These are phyloP conservation scores for Helobdella robusta DNA, from an alignment of 2,888 invertebrate genomes.

Conservation along the genomic window DNA sequence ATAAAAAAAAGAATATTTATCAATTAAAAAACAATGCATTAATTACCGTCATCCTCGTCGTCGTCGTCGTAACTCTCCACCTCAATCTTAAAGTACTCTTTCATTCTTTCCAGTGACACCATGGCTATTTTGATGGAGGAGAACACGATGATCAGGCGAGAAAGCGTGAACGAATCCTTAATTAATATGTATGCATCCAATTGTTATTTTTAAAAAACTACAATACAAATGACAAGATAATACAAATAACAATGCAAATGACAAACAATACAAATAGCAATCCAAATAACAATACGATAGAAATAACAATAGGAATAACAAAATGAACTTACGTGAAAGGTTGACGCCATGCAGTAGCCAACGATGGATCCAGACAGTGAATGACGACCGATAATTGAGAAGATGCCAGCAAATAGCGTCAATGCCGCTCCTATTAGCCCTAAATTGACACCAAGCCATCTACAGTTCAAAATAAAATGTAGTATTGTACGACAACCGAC, in stretches of 20 bases:
- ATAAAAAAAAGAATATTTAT: too few species aligned
- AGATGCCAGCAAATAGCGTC: slow-evolving; percentile 42
- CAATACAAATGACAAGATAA: too few species aligned
- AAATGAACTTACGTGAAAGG: slow-evolving; percentile 42
- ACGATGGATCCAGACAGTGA: slow-evolving; percentile 42
- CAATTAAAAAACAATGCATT: too few species aligned
- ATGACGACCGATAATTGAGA: slow-evolving; percentile 43
- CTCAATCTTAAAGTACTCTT: slow-evolving; percentile 69
- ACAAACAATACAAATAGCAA: too few species aligned
- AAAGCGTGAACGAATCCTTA: slow-evolving; percentile 84
- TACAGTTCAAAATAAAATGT: too few species aligned
- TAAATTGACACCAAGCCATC: slow-evolving; percentile 48
- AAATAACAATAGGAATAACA: too few species aligned
- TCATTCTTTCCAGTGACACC: slow-evolving; percentile 88
- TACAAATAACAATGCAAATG: not conserved
- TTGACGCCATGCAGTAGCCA: slow-evolving; percentile 46
- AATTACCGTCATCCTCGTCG: not conserved
- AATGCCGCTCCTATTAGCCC: slow-evolving; percentile 44
- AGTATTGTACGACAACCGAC: too few species aligned
- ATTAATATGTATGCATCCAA: too few species aligned
- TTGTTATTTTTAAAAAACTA: too few species aligned
- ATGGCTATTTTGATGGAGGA: slow-evolving; percentile 94
- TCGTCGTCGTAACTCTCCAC: too few species aligned
- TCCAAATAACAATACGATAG: too few species aligned
- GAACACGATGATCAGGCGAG: slow-evolving; percentile 89